Conservation (phyloP, 2,888 invertebrate species). For the Serrognathus titanus region DNA sequence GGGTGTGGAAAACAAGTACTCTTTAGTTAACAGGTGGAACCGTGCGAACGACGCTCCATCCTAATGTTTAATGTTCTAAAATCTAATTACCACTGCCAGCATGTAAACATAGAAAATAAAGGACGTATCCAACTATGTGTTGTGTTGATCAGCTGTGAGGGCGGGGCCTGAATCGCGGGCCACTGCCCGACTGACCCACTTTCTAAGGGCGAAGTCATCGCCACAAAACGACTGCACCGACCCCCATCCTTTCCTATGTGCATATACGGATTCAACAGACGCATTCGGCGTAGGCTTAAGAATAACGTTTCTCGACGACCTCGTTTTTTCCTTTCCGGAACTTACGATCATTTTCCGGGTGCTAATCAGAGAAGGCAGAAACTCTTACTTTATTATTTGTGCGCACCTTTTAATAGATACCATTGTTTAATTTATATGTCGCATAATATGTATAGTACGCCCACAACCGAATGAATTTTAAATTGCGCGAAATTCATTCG, state of each 20-base stretch:
- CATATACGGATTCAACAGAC: conserved; percentile 5
- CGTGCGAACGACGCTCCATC: conserved; percentile 23
- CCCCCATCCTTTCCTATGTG: conserved; percentile 11
- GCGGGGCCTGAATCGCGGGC: conserved; percentile 15
- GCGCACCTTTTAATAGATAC: not conserved
- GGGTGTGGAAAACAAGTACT: conserved; percentile 1
- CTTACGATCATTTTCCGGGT: not conserved
- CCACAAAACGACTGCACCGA: conserved; percentile 25
- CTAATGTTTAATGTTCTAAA: conserved; percentile 37
- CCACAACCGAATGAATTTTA: too few relatives aligned
- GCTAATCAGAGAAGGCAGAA: not conserved
- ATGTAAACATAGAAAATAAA: conserved; percentile 36
- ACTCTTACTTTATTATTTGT: not conserved
- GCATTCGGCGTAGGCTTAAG: not conserved
- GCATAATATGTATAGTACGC: too few relatives aligned
- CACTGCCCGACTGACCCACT: conserved; percentile 38
- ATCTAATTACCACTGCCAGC: conserved; percentile 45
- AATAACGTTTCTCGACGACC: not conserved
- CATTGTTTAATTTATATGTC: not conserved
- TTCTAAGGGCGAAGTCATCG: conserved; percentile 37
- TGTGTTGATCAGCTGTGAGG: conserved; percentile 25
- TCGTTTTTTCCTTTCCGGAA: not conserved
- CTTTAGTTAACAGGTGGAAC: conserved; percentile 1
- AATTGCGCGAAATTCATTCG: too few relatives aligned
- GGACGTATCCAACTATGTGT: conserved; percentile 29